These are phyloP conservation scores for Hoplodrina blanda DNA, from an alignment of 2,888 invertebrate species.

Conservation along the genomic window DNA sequence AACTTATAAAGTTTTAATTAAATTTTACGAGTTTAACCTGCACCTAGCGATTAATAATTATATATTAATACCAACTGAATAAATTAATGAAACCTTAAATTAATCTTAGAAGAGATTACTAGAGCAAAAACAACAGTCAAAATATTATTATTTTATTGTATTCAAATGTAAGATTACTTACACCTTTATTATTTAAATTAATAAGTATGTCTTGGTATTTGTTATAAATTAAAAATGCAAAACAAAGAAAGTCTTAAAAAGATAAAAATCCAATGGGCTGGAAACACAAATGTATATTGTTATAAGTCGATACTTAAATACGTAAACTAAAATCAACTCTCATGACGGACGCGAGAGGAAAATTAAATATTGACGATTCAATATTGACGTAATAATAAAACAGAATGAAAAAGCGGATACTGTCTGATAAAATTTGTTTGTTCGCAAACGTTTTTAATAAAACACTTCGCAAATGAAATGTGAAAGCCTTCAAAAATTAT, in stretches of 20 bases:
- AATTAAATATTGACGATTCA: constrained; percentile 70
- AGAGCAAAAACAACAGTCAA: no score
- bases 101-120: no score
- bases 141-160: no score
- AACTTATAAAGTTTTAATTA: no score
- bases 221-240: not conserved
- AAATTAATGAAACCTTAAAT: no score
- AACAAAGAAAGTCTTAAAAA: not conserved
- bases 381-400: constrained; percentile 70
- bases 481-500: not conserved
- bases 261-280: not conserved
- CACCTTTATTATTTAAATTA: no score
- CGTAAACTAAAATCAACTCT: constrained; percentile 31
- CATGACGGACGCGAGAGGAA: constrained; percentile 50
- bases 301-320: constrained; percentile 11
- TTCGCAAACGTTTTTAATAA: constrained; percentile 60
- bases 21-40: no score
- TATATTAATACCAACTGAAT: no score
- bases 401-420: constrained; percentile 66
- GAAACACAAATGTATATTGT: not conserved
- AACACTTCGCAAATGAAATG: constrained; percentile 47
- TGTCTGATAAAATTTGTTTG: constrained; percentile 67
- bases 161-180: no score
- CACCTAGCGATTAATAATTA: no score
- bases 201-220: no score